Conservation (phyloP, 2,888 invertebrate genomes). For the Nemotelus nigrinus region DNA sequence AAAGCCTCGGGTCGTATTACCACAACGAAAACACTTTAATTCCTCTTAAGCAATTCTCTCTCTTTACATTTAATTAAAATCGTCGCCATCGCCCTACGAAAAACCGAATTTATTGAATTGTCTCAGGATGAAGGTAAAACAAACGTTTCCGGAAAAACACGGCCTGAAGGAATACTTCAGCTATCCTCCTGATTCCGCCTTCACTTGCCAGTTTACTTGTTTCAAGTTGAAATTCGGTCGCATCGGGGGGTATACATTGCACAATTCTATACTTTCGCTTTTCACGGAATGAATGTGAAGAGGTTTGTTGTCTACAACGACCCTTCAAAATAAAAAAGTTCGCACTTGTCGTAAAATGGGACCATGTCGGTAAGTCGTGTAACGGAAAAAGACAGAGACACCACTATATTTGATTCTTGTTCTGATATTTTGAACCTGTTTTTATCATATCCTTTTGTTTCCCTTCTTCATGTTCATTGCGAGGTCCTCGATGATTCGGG, state of each 20-base stretch:
- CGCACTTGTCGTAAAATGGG: slow-evolving; percentile 37
- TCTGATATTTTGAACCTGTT: slow-evolving; percentile 21
- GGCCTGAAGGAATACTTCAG: slow-evolving; percentile 20
- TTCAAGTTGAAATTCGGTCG: slow-evolving; percentile 16
- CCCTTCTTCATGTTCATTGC: no score
- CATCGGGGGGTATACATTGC: slow-evolving; percentile 12
- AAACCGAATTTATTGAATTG: slow-evolving; percentile 39
- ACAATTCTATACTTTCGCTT: slow-evolving; percentile 7
- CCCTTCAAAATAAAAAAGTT: slow-evolving; percentile 37
- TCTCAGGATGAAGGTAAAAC: slow-evolving; percentile 29
- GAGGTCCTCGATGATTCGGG: no score
- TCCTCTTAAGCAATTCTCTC: slow-evolving; percentile 34
- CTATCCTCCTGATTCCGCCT: no score
- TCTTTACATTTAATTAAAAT: slow-evolving; percentile 43
- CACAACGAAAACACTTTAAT: slow-evolving; percentile 39
- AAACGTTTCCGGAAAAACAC: slow-evolving; percentile 27
- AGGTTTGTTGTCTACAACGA: slow-evolving; percentile 12
- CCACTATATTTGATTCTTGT: slow-evolving; percentile 38
- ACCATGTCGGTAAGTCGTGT: neutral
- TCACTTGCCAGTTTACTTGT: neutral
- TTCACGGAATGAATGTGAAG: slow-evolving; percentile 5
- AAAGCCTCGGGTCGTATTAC: slow-evolving; percentile 11
- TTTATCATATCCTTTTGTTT: neutral
- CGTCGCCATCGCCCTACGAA: slow-evolving; percentile 8
- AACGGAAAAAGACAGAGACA: slow-evolving; percentile 17